phyloP scores from a whole-genome alignment of 1,140 invertebrate genomes.

The Holotrichia oblita region DNA sequence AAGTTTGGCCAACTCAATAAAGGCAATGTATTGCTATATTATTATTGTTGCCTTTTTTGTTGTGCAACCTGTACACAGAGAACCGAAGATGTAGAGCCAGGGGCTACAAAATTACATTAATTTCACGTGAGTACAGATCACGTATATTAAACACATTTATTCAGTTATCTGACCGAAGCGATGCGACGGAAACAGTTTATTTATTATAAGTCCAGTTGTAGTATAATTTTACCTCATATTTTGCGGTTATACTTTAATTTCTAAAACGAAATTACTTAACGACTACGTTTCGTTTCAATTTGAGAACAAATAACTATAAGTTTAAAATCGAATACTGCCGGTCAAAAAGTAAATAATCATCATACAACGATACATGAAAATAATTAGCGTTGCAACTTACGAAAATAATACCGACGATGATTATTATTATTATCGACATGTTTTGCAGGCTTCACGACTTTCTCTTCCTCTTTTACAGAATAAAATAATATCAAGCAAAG shows the following conservation, averaged over 20 bases:
- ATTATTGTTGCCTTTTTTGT: too few species aligned
- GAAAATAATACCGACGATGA: background rate
- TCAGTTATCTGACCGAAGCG: too few species aligned
- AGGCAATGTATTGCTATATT: too few species aligned
- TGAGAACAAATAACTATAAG: background rate
- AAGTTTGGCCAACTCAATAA: too few species aligned
- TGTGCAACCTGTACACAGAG: too few species aligned
- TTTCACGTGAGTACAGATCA: too few species aligned
- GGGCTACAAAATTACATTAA: too few species aligned
- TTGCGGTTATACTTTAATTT: conserved; percentile 4
- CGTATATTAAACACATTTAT: too few species aligned
- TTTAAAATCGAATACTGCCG: background rate
- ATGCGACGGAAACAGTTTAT: background rate
- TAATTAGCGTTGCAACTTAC: background rate
- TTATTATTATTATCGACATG: conserved; percentile 21
- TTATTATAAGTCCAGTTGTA: background rate
- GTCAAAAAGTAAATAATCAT: background rate
- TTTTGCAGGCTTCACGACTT: background rate
- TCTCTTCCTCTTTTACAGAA: background rate
- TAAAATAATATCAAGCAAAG: background rate
- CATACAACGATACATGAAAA: background rate
- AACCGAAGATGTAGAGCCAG: too few species aligned
- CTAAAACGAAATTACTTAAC: conserved; percentile 1
- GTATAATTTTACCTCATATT: background rate
- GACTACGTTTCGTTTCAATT: background rate